A percentile compares a stretch with the other conserved stretches of the same genome.
phyloP scores from a whole-genome alignment of 2,797 vertebrate species.

The Manis pentadactyla region DNA sequence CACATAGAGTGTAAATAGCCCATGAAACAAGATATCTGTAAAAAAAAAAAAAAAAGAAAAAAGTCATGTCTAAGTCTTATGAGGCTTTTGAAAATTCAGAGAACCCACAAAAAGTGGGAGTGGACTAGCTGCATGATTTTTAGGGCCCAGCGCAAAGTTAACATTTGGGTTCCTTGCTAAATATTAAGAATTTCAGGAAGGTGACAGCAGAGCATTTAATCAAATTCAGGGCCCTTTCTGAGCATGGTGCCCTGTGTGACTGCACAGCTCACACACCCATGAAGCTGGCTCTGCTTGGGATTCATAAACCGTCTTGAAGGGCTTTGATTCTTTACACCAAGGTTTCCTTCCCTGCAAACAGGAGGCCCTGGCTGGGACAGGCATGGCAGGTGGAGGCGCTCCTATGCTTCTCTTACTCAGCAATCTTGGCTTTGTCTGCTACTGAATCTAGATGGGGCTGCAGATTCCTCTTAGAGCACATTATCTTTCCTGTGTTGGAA shows the following conservation, averaged over 20 bases:
- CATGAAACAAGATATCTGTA: neutral
- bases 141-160: neutral
- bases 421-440: neutral
- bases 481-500: neutral
- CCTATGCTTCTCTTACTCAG: fast-evolving
- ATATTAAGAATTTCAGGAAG: neutral
- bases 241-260: too few species aligned
- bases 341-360: neutral
- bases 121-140: neutral
- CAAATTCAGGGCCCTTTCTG: neutral
- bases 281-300: neutral
- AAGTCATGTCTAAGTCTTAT: neutral
- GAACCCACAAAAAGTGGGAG: neutral
- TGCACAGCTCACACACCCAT: neutral
- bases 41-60: neutral
- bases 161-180: neutral
- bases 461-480: neutral
- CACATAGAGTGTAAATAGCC: neutral
- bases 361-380: neutral
- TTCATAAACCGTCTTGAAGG: neutral
- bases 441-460: neutral
- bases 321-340: neutral
- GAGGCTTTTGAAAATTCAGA: neutral
- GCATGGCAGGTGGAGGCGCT: neutral
- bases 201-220: neutral